A percentile compares a stretch with the other conserved stretches of the same genome.
Evolutionary conservation across 2,797 vertebrate genomes (phyloP).

Genomic region (Takifugu ocellatus): DNA sequence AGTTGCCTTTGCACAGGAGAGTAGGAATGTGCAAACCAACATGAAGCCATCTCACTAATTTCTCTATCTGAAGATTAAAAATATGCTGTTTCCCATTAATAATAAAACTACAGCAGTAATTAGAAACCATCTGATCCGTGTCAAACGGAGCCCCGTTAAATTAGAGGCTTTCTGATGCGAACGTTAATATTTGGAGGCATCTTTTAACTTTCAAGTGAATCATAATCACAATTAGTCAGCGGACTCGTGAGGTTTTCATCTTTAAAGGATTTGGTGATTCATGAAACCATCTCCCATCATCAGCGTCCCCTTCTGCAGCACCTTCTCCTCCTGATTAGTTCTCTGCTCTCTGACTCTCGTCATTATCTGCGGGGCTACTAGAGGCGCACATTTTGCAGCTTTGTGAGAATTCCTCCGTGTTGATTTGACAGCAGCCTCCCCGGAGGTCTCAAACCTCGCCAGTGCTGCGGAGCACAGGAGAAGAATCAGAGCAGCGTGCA

Average conservation of each 20-base stretch:
- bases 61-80: background rate
- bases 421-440: conserved; percentile 4
- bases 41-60: background rate
- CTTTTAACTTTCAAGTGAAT: too few relatives aligned
- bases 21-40: background rate
- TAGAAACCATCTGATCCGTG: too few relatives aligned
- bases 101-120: too few relatives aligned
- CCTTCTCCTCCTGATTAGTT: conserved; percentile 9
- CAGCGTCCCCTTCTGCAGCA: too few relatives aligned
- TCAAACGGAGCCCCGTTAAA: too few relatives aligned
- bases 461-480: conserved; percentile 13
- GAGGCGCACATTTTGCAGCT: conserved; percentile 2
- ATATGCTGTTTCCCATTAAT: too few relatives aligned
- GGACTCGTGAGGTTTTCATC: too few relatives aligned
- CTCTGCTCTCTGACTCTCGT: conserved; percentile 19
- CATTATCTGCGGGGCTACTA: conserved; percentile 21
- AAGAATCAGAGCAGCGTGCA: conserved; percentile 36
- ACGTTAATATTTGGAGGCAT: too few relatives aligned
- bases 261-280: too few relatives aligned
- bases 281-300: too few relatives aligned
- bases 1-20: background rate
- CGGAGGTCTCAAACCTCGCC: conserved; percentile 28
- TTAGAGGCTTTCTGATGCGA: too few relatives aligned
- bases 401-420: conserved; percentile 8
- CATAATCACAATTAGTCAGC: too few relatives aligned